Evolutionary conservation across 2,797 vertebrate genomes (phyloP), one percentile per base, ranked within the genome.

Genomic region (Poecilia velifera): DNA sequence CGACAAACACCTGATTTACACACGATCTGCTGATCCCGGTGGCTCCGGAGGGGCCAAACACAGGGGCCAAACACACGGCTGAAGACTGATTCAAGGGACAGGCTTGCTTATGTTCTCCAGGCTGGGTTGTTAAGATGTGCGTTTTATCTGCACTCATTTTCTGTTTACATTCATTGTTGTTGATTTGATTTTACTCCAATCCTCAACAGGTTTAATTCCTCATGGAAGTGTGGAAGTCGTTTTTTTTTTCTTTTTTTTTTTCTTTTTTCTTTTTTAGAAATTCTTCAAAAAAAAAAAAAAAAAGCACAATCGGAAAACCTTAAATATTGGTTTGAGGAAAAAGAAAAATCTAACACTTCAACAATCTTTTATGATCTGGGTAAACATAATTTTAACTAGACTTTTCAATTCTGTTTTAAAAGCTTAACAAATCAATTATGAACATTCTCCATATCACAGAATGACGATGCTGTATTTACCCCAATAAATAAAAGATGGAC

Each of bases 11-110:
- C 74, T 47, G 34, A 79, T 71, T 71, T 86, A 57, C 76, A 86
- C 82, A 89, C 76, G 87, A 73, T 25, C 68, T 8, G 3, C 82
- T 39, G 78, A 86, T 86, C 74, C 74, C 75, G 80, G 84, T 9
- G 59, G 6, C 82, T 86, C 80, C 76, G 41, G 12, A 59, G 76
- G 2, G 82, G 72, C 77, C 36, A 28, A 64, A 79, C 16, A 8
- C 57, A n/a, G 39, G 41, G 7, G 41, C 6, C 41, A 41, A 73
- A 82, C 86, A 90, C 59, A 41, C 34, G 0, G 39, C 68, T 36
- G 28, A 49, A 76, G 79, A 14, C 70, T 76, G 51, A 66, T 80
- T 64, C 80, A 84, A 82, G 57, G 53, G 76, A 70, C 76, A 34
- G 47, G 57, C 55, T 25, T 80, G 76, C 86, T 89, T 64, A 71